These are phyloP conservation scores for Osmerus mordax DNA, from an alignment of 2,113 vertebrate genomes.

Conservation along the genomic window DNA sequence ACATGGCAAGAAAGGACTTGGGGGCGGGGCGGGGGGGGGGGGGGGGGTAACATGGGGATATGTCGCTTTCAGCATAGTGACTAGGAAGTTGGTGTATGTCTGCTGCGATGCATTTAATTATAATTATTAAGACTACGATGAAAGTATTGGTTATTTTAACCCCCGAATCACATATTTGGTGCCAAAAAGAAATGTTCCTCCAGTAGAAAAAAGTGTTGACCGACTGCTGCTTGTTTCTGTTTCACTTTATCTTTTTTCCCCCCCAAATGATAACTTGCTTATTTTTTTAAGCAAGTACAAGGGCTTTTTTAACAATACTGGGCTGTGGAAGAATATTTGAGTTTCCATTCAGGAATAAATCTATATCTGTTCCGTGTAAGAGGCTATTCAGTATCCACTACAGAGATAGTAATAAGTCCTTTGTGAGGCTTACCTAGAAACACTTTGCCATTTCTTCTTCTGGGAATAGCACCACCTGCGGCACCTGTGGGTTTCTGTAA, in stretches of 20 bases:
- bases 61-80: constrained; percentile 45
- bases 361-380: not conserved
- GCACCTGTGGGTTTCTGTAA: constrained; percentile 92
- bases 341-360: not conserved
- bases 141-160: too few species aligned
- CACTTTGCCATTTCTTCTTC: constrained; percentile 88
- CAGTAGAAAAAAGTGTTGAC: too few species aligned
- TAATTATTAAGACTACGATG: not conserved
- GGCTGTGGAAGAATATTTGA: too few species aligned
- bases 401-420: too few species aligned
- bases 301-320: too few species aligned
- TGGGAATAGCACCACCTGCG: constrained; percentile 87
- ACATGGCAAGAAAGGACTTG: constrained; percentile 14
- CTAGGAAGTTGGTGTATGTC: constrained; percentile 55
- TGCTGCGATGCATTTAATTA: not conserved
- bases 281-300: too few species aligned
- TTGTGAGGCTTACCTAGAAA: constrained; percentile 80
- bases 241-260: too few species aligned
- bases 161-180: too few species aligned
- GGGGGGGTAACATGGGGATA: constrained; percentile 51
- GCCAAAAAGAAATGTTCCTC: too few species aligned
- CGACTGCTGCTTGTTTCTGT: too few species aligned
- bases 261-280: too few species aligned
- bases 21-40: constrained; percentile 1
- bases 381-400: not conserved